phyloP scores from a whole-genome alignment of 2,113 vertebrate species.

The Nicator chloris region DNA sequence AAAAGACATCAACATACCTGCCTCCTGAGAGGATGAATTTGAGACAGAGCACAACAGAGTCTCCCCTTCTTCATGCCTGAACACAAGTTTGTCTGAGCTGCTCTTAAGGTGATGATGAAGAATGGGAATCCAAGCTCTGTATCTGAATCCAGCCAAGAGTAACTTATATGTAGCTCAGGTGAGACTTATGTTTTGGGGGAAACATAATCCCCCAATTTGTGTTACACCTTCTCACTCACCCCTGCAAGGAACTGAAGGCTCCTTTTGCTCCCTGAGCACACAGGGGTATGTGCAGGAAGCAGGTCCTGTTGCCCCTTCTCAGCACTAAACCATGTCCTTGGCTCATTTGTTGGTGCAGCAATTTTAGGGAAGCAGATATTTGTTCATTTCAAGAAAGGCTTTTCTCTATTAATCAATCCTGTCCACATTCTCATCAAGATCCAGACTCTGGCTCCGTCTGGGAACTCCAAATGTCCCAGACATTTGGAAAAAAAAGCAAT shows the following conservation, averaged over 20 bases:
- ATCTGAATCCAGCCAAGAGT: neutral
- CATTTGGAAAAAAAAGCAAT: neutral
- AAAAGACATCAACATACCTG: neutral
- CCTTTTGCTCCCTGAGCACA: neutral
- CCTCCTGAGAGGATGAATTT: neutral
- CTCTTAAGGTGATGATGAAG: neutral
- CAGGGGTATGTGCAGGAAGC: fast-evolving
- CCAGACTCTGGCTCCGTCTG: neutral
- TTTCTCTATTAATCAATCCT: neutral
- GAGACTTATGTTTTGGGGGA: neutral
- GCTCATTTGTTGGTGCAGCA: neutral
- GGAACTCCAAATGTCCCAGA: neutral
- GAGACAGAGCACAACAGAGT: neutral
- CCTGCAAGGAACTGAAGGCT: neutral
- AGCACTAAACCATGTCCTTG: neutral
- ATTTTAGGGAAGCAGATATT: neutral
- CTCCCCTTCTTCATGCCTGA: neutral
- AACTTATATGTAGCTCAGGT: neutral
- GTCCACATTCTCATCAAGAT: neutral
- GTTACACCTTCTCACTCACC: neutral
- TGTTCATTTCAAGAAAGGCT: conserved; percentile 2
- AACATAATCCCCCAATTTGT: neutral
- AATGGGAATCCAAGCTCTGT: neutral
- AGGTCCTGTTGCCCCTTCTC: neutral
- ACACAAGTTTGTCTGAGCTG: neutral